phyloP scores from a whole-genome alignment of 1,140 invertebrate genomes.

The Scaptomyza pallida region DNA sequence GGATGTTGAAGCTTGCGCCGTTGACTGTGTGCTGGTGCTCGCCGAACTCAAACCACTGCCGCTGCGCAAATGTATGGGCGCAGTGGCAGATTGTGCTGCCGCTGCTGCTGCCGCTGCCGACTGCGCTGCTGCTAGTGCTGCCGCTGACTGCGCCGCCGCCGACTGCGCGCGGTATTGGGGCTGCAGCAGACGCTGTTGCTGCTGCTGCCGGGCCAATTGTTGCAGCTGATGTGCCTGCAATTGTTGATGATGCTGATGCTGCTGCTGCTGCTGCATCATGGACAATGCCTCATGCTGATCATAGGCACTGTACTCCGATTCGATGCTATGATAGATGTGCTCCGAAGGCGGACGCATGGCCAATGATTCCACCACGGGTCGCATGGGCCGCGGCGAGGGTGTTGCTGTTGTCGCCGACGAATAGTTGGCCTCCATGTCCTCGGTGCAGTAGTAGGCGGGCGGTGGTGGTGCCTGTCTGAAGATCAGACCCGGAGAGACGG shows the following conservation, averaged over 20 bases:
- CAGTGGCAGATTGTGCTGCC: conserved; percentile 32
- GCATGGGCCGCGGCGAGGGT: conserved; percentile 86
- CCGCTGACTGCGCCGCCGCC: conserved; percentile 17
- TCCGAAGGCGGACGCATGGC: conserved; percentile 89
- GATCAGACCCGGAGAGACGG: conserved; percentile 81
- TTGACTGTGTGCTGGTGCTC: conserved; percentile 80
- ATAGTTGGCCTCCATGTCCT: conserved; percentile 86
- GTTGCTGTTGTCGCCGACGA: conserved; percentile 87
- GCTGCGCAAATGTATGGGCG: conserved; percentile 77
- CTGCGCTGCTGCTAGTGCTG: conserved; percentile 11
- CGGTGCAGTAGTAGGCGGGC: conserved; percentile 84
- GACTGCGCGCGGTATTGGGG: conserved; percentile 58
- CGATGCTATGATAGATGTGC: conserved; percentile 94
- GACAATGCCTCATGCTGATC: conserved; percentile 81
- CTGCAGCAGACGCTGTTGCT: conserved; percentile 64
- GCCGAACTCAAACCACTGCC: conserved; percentile 79
- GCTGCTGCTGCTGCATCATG: conserved; percentile 65
- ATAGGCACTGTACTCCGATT: conserved; percentile 89
- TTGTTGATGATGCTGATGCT: conserved; percentile 56
- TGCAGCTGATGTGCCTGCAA: conserved; percentile 69
- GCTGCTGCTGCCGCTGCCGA: conserved; percentile 42
- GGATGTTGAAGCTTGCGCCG: conserved; percentile 77
- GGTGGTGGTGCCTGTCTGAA: conserved; percentile 83
- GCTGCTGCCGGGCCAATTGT: conserved; percentile 55
- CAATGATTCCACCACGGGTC: conserved; percentile 72